These are phyloP conservation scores for Glossosoma conforme DNA, from an alignment of 1,140 invertebrate genomes.

Conservation along the genomic window DNA sequence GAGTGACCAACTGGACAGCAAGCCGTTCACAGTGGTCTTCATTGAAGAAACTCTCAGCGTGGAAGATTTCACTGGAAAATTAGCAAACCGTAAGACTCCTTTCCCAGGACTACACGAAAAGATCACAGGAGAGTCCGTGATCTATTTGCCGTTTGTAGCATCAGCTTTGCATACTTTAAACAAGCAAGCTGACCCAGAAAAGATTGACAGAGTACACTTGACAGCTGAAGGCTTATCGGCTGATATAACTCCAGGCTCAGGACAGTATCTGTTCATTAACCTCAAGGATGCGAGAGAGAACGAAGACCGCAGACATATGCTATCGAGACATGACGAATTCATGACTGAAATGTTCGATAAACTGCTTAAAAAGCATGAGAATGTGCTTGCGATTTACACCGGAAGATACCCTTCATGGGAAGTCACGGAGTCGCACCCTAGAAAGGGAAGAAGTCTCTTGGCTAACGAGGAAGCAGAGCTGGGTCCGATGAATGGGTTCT, in stretches of 20 bases:
- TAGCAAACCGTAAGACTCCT: constrained; percentile 36
- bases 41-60: constrained; percentile 45
- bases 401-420: constrained; percentile 35
- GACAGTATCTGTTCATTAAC: constrained; percentile 40
- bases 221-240: constrained; percentile 41
- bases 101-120: constrained; percentile 39
- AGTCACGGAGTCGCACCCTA: neutral
- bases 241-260: constrained; percentile 36
- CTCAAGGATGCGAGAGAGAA: constrained; percentile 43
- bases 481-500: constrained; percentile 8
- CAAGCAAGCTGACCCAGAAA: constrained; percentile 36
- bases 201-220: constrained; percentile 36
- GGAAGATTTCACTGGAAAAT: constrained; percentile 45
- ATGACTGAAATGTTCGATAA: constrained; percentile 41
- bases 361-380: constrained; percentile 34
- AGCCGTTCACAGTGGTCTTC: constrained; percentile 40
- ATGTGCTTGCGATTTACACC: constrained; percentile 42
- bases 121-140: constrained; percentile 35
- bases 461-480: neutral
- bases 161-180: constrained; percentile 37
- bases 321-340: constrained; percentile 44
- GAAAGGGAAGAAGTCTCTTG: neutral
- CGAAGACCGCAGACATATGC: constrained; percentile 39
- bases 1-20: constrained; percentile 33
- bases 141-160: constrained; percentile 36